phyloP scores from a whole-genome alignment of 2,888 invertebrate species.

The Copidosoma aretas region DNA sequence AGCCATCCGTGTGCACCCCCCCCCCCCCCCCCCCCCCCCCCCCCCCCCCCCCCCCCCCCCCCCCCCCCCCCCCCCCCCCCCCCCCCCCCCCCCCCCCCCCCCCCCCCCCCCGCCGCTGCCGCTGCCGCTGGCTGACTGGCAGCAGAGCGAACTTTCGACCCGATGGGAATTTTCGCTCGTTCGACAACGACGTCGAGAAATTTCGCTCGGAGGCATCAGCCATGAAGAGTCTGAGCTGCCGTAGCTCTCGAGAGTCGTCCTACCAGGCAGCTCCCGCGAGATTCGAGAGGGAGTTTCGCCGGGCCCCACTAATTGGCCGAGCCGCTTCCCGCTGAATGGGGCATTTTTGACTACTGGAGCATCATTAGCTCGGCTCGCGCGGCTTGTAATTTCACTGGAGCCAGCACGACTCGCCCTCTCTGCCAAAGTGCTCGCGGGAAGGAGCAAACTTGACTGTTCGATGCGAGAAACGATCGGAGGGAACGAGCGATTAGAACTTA shows the following conservation, averaged over 20 bases:
- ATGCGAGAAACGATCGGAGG: not conserved
- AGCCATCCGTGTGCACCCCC: slow-evolving; percentile 38
- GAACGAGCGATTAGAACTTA: not conserved
- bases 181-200: slow-evolving; percentile 26
- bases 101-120: not conserved
- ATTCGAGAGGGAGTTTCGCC: not conserved
- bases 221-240: not conserved
- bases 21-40: not conserved
- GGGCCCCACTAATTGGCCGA: not conserved
- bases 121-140: not conserved
- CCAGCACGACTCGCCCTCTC: slow-evolving; percentile 42
- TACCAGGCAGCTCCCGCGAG: not conserved
- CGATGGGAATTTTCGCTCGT: slow-evolving; percentile 43
- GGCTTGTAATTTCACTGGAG: slow-evolving; percentile 41
- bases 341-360: not conserved
- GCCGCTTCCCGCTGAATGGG: not conserved
- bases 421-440: not conserved
- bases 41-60: not conserved
- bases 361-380: not conserved
- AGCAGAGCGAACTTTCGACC: slow-evolving; percentile 48
- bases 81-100: not conserved
- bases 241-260: too few species aligned
- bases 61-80: not conserved
- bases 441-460: too few species aligned
- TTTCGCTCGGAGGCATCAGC: not conserved